These are phyloP conservation scores for Phaethornis superciliosus DNA, from an alignment of 2,113 vertebrate species.

Conservation along the genomic window DNA sequence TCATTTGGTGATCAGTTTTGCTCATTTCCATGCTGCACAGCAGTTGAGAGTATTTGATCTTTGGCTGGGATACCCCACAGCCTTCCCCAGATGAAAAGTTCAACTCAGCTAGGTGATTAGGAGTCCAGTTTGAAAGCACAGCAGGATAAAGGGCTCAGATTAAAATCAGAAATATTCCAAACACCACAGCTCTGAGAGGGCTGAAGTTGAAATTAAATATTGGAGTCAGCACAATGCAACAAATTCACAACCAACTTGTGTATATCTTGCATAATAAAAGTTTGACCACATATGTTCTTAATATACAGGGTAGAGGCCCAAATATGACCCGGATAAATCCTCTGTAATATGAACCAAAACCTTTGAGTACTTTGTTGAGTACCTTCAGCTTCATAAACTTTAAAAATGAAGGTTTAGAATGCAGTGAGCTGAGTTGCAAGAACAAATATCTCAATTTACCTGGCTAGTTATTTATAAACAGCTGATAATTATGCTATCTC, in stretches of 20 bases:
- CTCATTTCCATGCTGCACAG: constrained; percentile 1
- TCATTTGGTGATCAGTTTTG: neutral
- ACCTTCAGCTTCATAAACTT: neutral
- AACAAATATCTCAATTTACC: constrained; percentile 6
- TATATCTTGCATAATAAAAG: constrained; percentile 65
- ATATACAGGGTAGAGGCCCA: constrained; percentile 48
- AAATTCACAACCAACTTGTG: constrained; percentile 55
- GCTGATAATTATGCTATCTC: constrained; percentile 56
- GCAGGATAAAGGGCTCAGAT: constrained; percentile 61
- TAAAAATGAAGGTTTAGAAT: neutral
- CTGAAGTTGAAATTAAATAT: constrained; percentile 61
- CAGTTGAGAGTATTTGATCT: constrained; percentile 61
- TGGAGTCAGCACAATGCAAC: constrained; percentile 57
- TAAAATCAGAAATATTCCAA: constrained; percentile 69
- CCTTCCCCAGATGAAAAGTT: constrained; percentile 47
- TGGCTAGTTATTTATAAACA: constrained; percentile 27
- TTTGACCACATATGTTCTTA: constrained; percentile 70
- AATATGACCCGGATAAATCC: constrained; percentile 59
- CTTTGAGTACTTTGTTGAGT: neutral
- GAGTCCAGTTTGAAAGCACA: constrained; percentile 51
- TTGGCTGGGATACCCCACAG: constrained; percentile 23
- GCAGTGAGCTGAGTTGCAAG: neutral
- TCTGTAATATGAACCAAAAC: constrained; percentile 35
- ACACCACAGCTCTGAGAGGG: neutral
- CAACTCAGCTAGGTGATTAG: constrained; percentile 40